Base-by-base conservation (phyloP, 2,113 vertebrate genomes). In the Gorsachius goisagi region DNA sequence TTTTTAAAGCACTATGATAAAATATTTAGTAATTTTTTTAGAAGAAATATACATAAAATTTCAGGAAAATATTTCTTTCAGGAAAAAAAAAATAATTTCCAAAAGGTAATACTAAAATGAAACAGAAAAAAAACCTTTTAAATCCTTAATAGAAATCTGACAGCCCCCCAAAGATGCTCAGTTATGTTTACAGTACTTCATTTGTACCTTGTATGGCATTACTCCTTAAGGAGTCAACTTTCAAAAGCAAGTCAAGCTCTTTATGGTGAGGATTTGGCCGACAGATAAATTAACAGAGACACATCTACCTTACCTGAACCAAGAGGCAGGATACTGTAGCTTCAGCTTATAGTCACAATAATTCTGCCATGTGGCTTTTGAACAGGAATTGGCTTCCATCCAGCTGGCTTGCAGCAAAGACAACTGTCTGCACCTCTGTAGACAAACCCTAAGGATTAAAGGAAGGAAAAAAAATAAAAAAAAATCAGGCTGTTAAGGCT, bases 201-300 rank as follows among this genome's bases (percentile, higher is more conserved):
- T 50, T 88, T 52, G 7, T 4, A 39, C 10, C 9, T 82, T 12
- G 10, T 7, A 41, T 8, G 4, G 7, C 16, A 33, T 5, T 64
- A 68, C 5, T 33, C 12, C 10, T 44, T 45, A 18, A 53, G n/a
- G 17, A 69, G 20, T 33, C 9, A 20, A 23, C 47, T 56, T 69
- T 60, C 53, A 37, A 85, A 58, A 19, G n/a, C n/a, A 74, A 10
- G 59, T 63, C 39, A 30, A 72, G 14, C 7, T 32, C 37, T 37
- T n/a, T 26, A 15, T 17, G 68, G n/a, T 26, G 20, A 35, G 19
- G 32, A 86, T 39, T 0, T 62, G 6, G 41, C 12, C 1, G 2
- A 37, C 8, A 90, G 44, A 55, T 11, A 37, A 73, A 76, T 22
- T 26, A 64, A 18, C 28, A 45, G 2, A 50, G 55, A 28, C 47